These are phyloP conservation scores for Drosophila gaucha DNA, from an alignment of 2,888 invertebrate genomes.

Conservation along the genomic window DNA sequence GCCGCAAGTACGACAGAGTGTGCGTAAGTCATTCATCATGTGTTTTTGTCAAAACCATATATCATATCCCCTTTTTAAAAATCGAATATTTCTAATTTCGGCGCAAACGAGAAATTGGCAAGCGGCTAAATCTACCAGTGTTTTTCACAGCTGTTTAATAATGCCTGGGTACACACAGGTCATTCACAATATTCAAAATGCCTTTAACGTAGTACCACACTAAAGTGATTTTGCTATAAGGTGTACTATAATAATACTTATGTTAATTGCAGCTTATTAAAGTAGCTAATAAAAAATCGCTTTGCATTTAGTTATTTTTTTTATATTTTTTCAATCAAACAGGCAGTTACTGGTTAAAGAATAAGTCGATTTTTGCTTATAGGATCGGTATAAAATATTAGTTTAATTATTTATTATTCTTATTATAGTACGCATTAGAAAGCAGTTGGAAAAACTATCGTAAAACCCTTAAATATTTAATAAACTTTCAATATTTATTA, in stretches of 20 bases:
- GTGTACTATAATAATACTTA: too few relatives aligned
- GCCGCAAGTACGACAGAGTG: conserved; percentile 63
- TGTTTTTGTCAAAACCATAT: not conserved
- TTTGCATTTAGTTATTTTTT: too few relatives aligned
- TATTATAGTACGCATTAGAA: too few relatives aligned
- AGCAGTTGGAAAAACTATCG: too few relatives aligned
- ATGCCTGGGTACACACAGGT: not conserved
- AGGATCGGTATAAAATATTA: too few relatives aligned
- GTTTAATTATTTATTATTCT: too few relatives aligned
- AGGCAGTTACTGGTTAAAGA: too few relatives aligned
- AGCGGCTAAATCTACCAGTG: not conserved
- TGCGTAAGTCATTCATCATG: conserved; percentile 34
- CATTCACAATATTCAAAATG: not conserved
- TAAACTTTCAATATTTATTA: not conserved
- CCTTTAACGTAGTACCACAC: not conserved
- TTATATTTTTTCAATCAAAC: too few relatives aligned
- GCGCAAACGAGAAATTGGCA: conserved; percentile 16
- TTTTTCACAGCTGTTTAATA: not conserved
- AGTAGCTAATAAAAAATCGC: too few relatives aligned
- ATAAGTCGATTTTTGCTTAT: too few relatives aligned
- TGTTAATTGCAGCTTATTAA: too few relatives aligned
- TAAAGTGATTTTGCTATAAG: too few relatives aligned
- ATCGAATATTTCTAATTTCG: not conserved
- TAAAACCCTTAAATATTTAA: not conserved
- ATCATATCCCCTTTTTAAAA: not conserved